Percentiles rank a stretch among this genome's conserved stretches.
phyloP scores from a whole-genome alignment of 1,140 invertebrate species.

The Cydia strobilella region DNA sequence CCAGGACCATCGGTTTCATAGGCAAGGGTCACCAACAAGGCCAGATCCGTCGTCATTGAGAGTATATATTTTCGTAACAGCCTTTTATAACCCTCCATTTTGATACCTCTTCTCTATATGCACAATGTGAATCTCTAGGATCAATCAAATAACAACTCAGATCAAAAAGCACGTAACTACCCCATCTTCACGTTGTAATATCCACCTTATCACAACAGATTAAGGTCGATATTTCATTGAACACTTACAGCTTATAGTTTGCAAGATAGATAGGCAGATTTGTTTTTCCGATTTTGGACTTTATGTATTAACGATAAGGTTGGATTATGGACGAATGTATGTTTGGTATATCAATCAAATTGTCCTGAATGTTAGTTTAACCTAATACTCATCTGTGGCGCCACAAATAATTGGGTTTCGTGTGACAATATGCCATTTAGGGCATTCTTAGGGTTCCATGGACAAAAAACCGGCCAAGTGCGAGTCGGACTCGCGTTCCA shows the following conservation, averaged over 20 bases:
- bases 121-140: neutral
- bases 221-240: neutral
- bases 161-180: neutral
- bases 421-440: neutral
- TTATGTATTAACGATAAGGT: neutral
- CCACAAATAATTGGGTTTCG: neutral
- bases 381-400: neutral
- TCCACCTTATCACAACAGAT: neutral
- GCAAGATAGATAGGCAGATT: too few relatives aligned
- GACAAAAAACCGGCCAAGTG: too few relatives aligned
- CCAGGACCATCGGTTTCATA: too few relatives aligned
- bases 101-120: too few relatives aligned
- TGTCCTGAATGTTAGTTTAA: neutral
- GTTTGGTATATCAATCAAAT: constrained; percentile 5
- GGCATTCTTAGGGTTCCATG: too few relatives aligned
- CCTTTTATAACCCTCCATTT: too few relatives aligned
- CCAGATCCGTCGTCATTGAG: too few relatives aligned
- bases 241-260: too few relatives aligned
- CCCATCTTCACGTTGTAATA: neutral
- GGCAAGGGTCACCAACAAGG: too few relatives aligned
- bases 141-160: neutral
- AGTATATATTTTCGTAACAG: too few relatives aligned
- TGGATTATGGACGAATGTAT: neutral
- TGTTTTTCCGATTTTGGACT: neutral
- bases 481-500: too few relatives aligned